These are phyloP conservation scores for Apoderus coryli DNA, from an alignment of 2,888 invertebrate species.

Conservation along the genomic window DNA sequence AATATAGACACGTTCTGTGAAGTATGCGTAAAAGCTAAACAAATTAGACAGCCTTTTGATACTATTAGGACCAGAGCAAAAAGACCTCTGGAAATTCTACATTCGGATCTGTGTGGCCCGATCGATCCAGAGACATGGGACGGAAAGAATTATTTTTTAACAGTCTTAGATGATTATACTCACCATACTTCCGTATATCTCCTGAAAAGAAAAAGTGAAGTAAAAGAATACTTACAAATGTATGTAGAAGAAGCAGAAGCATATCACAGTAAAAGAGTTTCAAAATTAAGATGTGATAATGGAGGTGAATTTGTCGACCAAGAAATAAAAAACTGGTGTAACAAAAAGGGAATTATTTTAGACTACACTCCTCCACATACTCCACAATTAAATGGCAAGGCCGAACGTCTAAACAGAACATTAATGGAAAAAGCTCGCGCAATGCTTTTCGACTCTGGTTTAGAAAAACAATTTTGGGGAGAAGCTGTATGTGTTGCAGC, in stretches of 20 bases:
- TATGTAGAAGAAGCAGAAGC: conserved; percentile 15
- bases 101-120: conserved; percentile 25
- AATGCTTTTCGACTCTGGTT: conserved; percentile 18
- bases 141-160: conserved; percentile 23
- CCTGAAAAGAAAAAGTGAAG: conserved; percentile 16
- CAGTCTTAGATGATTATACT: conserved; percentile 26
- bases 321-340: conserved; percentile 15
- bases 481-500: conserved; percentile 19
- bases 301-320: conserved; percentile 16
- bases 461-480: conserved; percentile 22
- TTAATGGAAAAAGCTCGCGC: conserved; percentile 18
- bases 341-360: conserved; percentile 15
- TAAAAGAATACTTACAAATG: conserved; percentile 13
- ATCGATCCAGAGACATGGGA: conserved; percentile 23
- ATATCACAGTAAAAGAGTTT: conserved; percentile 13
- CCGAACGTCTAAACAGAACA: conserved; percentile 17
- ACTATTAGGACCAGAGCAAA: conserved; percentile 19
- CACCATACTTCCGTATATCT: conserved; percentile 24
- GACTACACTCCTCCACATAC: conserved; percentile 16
- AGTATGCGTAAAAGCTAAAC: conserved; percentile 2
- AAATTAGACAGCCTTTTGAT: neutral
- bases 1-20: neutral
- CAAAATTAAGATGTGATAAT: conserved; percentile 18
- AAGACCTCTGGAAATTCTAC: conserved; percentile 24
- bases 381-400: conserved; percentile 17